phyloP scores from a whole-genome alignment of 1,140 invertebrate species.

The Brachionus angularis region DNA sequence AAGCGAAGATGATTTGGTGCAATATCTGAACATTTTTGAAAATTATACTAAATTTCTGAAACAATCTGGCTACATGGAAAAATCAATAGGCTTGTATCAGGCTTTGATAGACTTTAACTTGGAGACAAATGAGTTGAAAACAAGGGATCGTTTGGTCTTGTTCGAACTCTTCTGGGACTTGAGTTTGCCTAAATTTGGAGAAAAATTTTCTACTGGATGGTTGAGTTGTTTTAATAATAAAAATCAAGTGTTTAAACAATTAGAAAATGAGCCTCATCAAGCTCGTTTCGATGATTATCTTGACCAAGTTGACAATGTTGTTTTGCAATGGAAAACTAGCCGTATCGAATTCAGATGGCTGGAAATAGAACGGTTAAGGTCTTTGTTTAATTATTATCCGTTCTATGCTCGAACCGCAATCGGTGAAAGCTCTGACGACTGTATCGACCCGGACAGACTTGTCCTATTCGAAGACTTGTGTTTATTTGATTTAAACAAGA shows the following conservation, averaged over 20 bases:
- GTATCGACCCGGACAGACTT: constrained; percentile 15
- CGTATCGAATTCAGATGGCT: constrained; percentile 16
- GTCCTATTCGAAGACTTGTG: constrained; percentile 21
- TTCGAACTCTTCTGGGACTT: constrained; percentile 26
- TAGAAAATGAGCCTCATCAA: not conserved
- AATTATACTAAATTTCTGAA: constrained; percentile 6
- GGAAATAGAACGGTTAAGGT: constrained; percentile 24
- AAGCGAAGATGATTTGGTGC: too few relatives aligned
- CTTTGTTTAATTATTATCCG: constrained; percentile 18
- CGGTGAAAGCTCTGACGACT: constrained; percentile 33
- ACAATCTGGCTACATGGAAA: constrained; percentile 28
- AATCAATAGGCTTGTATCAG: constrained; percentile 25
- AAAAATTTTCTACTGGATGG: constrained; percentile 11
- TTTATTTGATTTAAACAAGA: constrained; percentile 32
- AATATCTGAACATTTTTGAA: too few relatives aligned
- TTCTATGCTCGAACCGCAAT: constrained; percentile 13
- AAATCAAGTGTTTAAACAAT: not conserved
- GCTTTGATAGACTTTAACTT: constrained; percentile 35
- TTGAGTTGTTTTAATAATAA: constrained; percentile 2
- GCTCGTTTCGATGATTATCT: not conserved
- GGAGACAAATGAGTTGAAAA: constrained; percentile 5
- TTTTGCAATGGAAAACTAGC: not conserved
- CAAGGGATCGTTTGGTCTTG: not conserved
- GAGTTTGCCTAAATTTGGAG: constrained; percentile 27
- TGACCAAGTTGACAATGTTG: not conserved